Conservation (phyloP, 2,888 invertebrate genomes). For the Polydrusus pterygomalis region DNA sequence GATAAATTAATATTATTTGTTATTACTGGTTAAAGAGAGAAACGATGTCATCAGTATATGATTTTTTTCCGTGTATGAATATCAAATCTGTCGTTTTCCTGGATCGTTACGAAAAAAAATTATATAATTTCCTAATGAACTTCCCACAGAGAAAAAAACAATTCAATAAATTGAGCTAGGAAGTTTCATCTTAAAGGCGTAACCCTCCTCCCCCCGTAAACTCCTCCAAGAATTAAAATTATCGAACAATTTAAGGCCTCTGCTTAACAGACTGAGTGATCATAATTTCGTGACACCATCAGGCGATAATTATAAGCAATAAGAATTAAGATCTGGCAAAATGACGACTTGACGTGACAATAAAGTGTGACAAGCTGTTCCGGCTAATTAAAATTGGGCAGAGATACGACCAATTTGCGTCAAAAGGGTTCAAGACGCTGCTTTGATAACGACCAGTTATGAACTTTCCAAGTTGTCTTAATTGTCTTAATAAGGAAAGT, state of each 20-base stretch:
- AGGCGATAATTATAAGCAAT: constrained; percentile 56
- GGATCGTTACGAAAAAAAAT: no score
- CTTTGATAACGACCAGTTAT: constrained; percentile 45
- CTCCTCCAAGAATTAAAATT: constrained; percentile 46
- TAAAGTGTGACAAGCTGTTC: constrained; percentile 61
- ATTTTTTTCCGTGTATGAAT: no score
- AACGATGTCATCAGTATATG: no score
- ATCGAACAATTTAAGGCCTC: constrained; percentile 44
- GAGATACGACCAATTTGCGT: constrained; percentile 56
- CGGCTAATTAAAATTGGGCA: constrained; percentile 57
- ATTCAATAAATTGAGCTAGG: not conserved
- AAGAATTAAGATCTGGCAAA: constrained; percentile 56
- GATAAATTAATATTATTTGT: no score
- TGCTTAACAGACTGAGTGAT: constrained; percentile 49
- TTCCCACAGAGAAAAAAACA: not conserved
- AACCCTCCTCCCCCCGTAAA: not conserved
- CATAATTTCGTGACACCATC: constrained; percentile 54
- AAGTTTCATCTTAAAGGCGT: not conserved
- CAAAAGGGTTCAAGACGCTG: constrained; percentile 54
- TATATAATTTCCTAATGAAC: no score
- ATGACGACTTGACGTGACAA: constrained; percentile 60
- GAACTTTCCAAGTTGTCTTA: constrained; percentile 47
- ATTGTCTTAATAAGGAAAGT: constrained; percentile 49
- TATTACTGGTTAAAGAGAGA: no score
- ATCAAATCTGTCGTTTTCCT: no score